Evolutionary conservation across 2,888 invertebrate genomes (phyloP).

Genomic region (Thecophora atra): DNA sequence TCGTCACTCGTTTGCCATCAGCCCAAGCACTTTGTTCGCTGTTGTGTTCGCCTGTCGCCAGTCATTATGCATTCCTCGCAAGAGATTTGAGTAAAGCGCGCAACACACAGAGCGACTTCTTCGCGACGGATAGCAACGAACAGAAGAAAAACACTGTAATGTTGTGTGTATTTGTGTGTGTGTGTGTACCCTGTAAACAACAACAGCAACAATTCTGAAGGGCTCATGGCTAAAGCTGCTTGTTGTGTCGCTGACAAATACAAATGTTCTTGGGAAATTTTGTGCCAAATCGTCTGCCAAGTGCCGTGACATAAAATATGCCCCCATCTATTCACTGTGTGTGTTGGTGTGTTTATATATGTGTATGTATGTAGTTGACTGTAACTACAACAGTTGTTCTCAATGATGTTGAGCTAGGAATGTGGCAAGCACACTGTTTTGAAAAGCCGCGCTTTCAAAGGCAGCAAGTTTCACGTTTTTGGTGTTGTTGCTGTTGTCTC

Average conservation of each 20-base stretch:
- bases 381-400: conserved; percentile 41
- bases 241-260: conserved; percentile 30
- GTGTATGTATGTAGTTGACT: conserved; percentile 46
- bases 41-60: conserved; percentile 11
- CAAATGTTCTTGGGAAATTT: conserved; percentile 37
- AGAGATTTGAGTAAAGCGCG: conserved; percentile 1
- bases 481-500: conserved; percentile 6
- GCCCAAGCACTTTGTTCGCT: conserved; percentile 20
- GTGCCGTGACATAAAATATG: conserved; percentile 40
- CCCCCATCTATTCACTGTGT: conserved; percentile 3
- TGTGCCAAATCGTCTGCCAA: conserved; percentile 51
- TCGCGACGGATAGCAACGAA: neutral
- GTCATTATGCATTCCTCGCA: conserved; percentile 23
- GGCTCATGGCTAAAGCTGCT: neutral
- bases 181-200: no score
- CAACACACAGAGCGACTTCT: neutral
- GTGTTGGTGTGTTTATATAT: conserved; percentile 11
- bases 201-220: no score
- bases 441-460: neutral
- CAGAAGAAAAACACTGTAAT: neutral
- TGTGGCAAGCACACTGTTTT: conserved; percentile 43
- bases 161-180: no score
- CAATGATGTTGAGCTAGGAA: neutral
- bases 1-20: conserved; percentile 30
- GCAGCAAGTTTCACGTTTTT: neutral